phyloP scores from a whole-genome alignment of 1,140 invertebrate genomes.

The Piezodorus guildinii region DNA sequence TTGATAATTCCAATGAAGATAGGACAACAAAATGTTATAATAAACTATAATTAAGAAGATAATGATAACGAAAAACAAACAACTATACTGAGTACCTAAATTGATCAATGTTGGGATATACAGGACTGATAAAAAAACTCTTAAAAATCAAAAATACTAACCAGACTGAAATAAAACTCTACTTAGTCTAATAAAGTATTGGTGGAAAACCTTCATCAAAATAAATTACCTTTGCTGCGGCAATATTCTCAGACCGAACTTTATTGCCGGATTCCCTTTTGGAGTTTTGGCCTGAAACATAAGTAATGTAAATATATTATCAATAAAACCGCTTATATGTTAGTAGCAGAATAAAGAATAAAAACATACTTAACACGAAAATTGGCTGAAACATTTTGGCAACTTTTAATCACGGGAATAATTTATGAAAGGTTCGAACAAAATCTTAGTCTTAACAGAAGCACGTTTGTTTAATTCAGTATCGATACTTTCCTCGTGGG shows the following conservation, averaged over 20 bases:
- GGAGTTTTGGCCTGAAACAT: conserved; percentile 66
- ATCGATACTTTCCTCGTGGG: too few species aligned
- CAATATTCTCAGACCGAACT: conserved; percentile 95
- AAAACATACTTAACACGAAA: conserved; percentile 2
- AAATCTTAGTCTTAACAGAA: too few species aligned
- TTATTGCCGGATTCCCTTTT: conserved; percentile 92
- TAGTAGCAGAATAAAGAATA: neutral
- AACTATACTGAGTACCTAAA: too few species aligned
- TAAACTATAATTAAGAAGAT: too few species aligned
- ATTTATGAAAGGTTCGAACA: too few species aligned
- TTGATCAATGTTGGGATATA: neutral
- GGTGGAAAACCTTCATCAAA: neutral
- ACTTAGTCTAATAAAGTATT: neutral
- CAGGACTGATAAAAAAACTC: too few species aligned
- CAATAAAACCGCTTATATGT: neutral
- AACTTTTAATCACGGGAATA: too few species aligned
- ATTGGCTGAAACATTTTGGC: conserved; percentile 7
- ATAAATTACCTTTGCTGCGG: conserved; percentile 72
- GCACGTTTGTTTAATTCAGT: too few species aligned
- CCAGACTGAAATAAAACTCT: neutral
- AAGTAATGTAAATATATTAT: neutral
- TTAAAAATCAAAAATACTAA: neutral
- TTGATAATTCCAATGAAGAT: too few species aligned
- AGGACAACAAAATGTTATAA: too few species aligned
- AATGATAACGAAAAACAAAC: too few species aligned